phyloP scores from a whole-genome alignment of 2,888 invertebrate genomes.

The Prosapia bicincta region DNA sequence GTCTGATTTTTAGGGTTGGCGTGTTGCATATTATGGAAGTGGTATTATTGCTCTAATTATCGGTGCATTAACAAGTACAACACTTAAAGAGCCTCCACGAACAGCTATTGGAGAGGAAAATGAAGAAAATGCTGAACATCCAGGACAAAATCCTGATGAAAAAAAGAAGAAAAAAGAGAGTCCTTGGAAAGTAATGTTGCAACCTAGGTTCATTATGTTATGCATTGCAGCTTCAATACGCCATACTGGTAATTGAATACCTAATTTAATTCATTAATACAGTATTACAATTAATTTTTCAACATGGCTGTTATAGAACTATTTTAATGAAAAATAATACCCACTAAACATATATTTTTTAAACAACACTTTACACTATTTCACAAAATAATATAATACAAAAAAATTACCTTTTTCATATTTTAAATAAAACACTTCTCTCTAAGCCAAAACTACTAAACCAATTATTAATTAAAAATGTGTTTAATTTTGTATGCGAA shows the following conservation, averaged over 20 bases:
- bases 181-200: constrained; percentile 72
- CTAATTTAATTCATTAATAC: no score
- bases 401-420: no score
- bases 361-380: no score
- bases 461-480: no score
- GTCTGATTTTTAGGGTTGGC: constrained; percentile 69
- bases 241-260: constrained; percentile 75
- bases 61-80: constrained; percentile 66
- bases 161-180: constrained; percentile 47
- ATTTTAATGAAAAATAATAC: no score
- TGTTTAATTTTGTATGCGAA: no score
- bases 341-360: no score
- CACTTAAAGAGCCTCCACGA: constrained; percentile 71
- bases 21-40: constrained; percentile 75
- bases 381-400: no score
- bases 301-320: no score
- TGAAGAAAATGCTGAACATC: constrained; percentile 43
- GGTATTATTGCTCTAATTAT: constrained; percentile 72
- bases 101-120: constrained; percentile 69
- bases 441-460: no score
- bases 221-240: constrained; percentile 85
- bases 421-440: no score
- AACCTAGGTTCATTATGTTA: constrained; percentile 73
- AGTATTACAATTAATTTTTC: no score
- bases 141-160: constrained; percentile 41